Evolutionary conservation across 2,888 invertebrate species (phyloP).

Genomic region (Reticulitermes lucifugus): DNA sequence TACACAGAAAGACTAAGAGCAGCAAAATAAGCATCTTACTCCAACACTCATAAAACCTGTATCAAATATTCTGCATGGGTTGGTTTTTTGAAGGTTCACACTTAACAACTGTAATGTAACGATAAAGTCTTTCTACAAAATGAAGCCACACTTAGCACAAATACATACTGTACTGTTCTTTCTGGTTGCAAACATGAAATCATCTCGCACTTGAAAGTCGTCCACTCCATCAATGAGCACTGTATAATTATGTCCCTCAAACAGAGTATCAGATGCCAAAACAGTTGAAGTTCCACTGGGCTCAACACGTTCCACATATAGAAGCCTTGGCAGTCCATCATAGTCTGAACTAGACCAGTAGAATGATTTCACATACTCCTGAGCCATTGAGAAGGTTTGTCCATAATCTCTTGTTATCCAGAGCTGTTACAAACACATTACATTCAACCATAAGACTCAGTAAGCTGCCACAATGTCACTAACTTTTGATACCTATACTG

Average conservation of each 20-base stretch:
- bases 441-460: background rate
- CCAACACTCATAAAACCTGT: no score
- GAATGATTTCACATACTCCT: slow-evolving; percentile 82
- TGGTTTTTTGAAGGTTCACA: no score
- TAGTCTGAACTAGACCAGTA: slow-evolving; percentile 69
- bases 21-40: no score
- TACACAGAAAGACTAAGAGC: no score
- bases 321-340: slow-evolving; percentile 58
- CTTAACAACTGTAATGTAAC: background rate
- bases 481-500: no score
- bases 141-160: background rate
- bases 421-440: slow-evolving; percentile 68
- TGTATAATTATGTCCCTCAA: slow-evolving; percentile 59
- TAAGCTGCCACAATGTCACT: no score
- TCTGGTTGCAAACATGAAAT: slow-evolving; percentile 87
- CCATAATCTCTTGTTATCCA: slow-evolving; percentile 84
- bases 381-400: slow-evolving; percentile 74
- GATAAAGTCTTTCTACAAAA: background rate
- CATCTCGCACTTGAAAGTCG: slow-evolving; percentile 85
- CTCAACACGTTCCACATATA: slow-evolving; percentile 78
- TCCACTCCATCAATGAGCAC: slow-evolving; percentile 76
- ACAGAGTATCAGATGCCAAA: slow-evolving; percentile 61
- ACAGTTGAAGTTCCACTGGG: slow-evolving; percentile 71
- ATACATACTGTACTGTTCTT: slow-evolving; percentile 69
- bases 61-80: no score